A percentile compares a stretch with the other conserved stretches of the same genome.
phyloP scores from a whole-genome alignment of 2,113 vertebrate genomes.

The Vimba vimba region DNA sequence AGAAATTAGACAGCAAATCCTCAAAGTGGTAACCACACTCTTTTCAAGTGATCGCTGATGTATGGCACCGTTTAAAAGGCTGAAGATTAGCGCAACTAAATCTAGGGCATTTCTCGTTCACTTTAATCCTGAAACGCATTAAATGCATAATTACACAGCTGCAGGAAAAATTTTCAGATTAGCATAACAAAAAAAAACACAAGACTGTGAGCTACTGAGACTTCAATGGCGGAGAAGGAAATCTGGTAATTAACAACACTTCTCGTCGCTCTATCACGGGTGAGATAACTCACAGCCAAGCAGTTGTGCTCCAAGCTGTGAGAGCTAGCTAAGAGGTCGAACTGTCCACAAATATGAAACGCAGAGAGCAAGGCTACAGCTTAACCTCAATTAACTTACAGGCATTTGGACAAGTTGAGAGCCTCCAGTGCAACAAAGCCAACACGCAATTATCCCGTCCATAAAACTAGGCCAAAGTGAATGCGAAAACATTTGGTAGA shows the following conservation, averaged over 20 bases:
- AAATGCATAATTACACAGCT: slow-evolving; percentile 68
- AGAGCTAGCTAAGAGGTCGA: slow-evolving; percentile 28
- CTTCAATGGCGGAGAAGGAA: slow-evolving; percentile 47
- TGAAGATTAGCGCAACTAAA: slow-evolving; percentile 54
- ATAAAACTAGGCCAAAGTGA: slow-evolving; percentile 25
- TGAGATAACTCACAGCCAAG: slow-evolving; percentile 19
- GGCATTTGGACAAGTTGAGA: slow-evolving; percentile 24
- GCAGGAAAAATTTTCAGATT: slow-evolving; percentile 66
- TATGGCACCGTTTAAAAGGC: slow-evolving; percentile 25
- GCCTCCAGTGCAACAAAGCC: not conserved
- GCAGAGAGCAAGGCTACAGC: slow-evolving; percentile 9
- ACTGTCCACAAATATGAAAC: slow-evolving; percentile 11
- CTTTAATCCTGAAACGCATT: slow-evolving; percentile 72
- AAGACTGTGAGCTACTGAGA: slow-evolving; percentile 47
- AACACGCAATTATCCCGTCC: not conserved
- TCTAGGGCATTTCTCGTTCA: slow-evolving; percentile 50
- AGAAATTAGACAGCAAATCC: slow-evolving; percentile 53
- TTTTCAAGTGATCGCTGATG: slow-evolving; percentile 50
- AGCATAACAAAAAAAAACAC: slow-evolving; percentile 60
- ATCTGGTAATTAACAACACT: slow-evolving; percentile 57
- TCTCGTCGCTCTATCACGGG: slow-evolving; percentile 19
- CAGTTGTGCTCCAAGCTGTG: slow-evolving; percentile 32
- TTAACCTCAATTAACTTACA: slow-evolving; percentile 13
- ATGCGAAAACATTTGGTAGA: not conserved
- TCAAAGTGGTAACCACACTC: slow-evolving; percentile 41